Evolutionary conservation across 2,888 invertebrate genomes (phyloP), one percentile per base, ranked within the genome.

Genomic region (Nysson spinosus): DNA sequence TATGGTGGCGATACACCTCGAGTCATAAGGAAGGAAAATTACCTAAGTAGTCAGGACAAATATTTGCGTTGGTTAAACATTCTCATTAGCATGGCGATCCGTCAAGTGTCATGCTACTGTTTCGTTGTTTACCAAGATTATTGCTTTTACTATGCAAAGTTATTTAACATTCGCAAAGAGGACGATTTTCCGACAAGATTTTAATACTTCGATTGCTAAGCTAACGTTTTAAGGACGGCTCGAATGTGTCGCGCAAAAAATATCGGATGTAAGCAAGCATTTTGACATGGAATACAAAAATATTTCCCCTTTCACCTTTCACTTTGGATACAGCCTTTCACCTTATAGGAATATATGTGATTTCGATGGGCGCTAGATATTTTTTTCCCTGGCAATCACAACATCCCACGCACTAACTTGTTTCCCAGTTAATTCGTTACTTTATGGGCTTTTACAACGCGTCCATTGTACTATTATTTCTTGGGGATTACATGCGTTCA

Each of bases 221-320:
- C n/a, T n/a, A n/a, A n/a, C n/a, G n/a, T n/a, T n/a, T n/a, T n/a
- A n/a, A 14, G 34, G 5, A 14, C 2, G 34, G 2, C 4, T 34
- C 28, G 28, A 14, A 34, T 34, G 4, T 4, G 1, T 4, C 1
- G 12, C 4, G 14, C 4, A 3, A 34, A 4, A 14, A 30, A 6
- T 3, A n/a, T 22, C 24, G 17, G 35, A 19, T 11, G 16, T 6
- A 16, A 14, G 22, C 35, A 58, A 55, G 43, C 30, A 40, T 67
- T 34, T 35, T 17, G 11, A 17, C 6, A 20, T 16, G 6, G 30
- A 14, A 16, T 9, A 49, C 43, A 28, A 73, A 52, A 65, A 65
- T 55, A 51, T 55, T 73, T 76, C 75, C 62, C 79, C 81, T 78
- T 77, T 81, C 79, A 72, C 81, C 80, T 82, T 80, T 81, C 81